Conservation (phyloP, 2,797 vertebrate species). For the Gymnocypris eckloni region DNA sequence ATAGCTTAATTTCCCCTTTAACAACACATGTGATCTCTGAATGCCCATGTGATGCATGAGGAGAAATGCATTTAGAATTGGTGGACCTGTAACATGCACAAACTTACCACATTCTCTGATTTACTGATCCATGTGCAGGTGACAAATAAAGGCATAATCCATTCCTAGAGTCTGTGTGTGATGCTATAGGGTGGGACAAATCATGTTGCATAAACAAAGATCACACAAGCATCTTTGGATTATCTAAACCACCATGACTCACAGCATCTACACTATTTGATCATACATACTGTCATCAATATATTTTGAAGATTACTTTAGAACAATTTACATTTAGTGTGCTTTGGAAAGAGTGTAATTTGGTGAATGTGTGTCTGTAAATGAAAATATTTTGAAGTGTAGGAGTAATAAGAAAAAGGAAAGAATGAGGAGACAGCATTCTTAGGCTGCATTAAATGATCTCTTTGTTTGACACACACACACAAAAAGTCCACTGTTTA, state of each 20-base stretch:
- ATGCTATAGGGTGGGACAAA: no score
- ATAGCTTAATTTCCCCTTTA: no score
- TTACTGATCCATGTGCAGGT: no score
- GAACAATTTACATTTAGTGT: background rate
- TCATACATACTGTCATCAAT: background rate
- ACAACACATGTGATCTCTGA: no score
- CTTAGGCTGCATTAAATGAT: background rate
- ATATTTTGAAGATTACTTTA: background rate
- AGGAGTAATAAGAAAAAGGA: background rate
- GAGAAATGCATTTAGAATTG: no score
- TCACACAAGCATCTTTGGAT: no score
- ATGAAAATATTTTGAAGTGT: background rate
- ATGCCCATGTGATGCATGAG: no score
- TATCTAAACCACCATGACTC: background rate
- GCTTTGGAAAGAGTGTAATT: background rate
- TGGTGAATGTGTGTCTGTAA: background rate
- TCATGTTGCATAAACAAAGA: no score
- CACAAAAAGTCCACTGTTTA: background rate
- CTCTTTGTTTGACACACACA: background rate
- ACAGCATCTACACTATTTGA: background rate
- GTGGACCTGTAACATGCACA: no score
- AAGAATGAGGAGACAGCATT: background rate
- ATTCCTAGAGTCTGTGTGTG: no score
- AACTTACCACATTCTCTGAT: no score
- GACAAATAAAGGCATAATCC: no score